phyloP scores from a whole-genome alignment of 2,113 vertebrate species.

The Urocitellus parryii region DNA sequence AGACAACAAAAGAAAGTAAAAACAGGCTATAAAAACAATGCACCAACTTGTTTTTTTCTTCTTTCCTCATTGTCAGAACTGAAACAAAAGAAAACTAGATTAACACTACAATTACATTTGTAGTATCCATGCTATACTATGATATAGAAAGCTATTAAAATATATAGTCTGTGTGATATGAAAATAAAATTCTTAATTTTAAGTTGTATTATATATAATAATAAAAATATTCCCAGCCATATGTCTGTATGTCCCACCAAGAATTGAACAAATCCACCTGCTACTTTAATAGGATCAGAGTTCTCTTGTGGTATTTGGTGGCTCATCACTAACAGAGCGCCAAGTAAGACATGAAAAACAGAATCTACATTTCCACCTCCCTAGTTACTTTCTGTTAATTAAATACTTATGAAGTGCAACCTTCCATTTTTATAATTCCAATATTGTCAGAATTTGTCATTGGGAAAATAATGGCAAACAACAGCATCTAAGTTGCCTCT shows the following conservation, averaged over 20 bases:
- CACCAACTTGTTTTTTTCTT: background rate
- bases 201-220: background rate
- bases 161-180: background rate
- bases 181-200: background rate
- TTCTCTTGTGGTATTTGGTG: background rate
- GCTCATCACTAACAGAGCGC: background rate
- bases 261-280: slow-evolving; percentile 29
- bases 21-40: background rate
- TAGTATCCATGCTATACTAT: background rate
- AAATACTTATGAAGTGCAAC: background rate
- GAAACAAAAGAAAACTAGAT: background rate
- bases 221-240: background rate
- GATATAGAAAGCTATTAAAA: background rate
- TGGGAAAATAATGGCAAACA: background rate
- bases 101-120: background rate
- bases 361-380: background rate
- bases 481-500: accelerated
- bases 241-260: background rate
- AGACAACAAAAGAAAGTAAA: slow-evolving; percentile 19
- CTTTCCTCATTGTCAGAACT: background rate
- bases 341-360: background rate
- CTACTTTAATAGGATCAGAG: background rate
- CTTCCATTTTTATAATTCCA: accelerated
- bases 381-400: background rate
- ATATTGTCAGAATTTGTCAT: background rate